phyloP scores from a whole-genome alignment of 23 tunicate genomes.

The Clavelina lepadiformis region DNA sequence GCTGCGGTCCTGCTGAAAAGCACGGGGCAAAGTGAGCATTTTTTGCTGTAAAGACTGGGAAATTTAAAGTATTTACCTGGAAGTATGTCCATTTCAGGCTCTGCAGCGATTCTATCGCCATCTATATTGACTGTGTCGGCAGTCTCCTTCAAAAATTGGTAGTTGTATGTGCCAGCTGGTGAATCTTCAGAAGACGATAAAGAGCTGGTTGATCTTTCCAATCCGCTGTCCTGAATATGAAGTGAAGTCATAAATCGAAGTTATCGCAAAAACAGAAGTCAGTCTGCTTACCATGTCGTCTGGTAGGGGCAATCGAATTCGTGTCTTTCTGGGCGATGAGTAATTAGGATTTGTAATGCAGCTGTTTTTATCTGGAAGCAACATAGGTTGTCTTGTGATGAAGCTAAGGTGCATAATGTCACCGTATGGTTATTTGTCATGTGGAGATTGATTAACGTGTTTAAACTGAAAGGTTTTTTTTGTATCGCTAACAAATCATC shows the following conservation, averaged over 20 bases:
- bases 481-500: no score
- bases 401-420: no score
- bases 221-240: constrained; percentile 3
- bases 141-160: no score
- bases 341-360: constrained; percentile 16
- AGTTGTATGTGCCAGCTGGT: not conserved
- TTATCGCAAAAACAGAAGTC: no score
- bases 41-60: not conserved
- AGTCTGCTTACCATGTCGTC: constrained; percentile 6
- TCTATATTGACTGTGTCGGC: no score
- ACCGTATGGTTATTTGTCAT: no score
- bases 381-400: no score
- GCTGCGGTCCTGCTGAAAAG: not conserved
- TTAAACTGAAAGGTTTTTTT: no score
- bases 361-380: constrained; percentile 1
- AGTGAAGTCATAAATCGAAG: not conserved
- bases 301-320: constrained; percentile 6
- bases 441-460: no score
- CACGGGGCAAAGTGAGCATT: not conserved
- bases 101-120: no score
- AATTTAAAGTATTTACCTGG: no score
- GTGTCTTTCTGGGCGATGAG: not conserved
- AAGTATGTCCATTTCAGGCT: no score
- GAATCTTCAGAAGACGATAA: constrained; percentile 2
- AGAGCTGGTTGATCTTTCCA: not conserved